These are phyloP conservation scores for Baryphthengus martii DNA, from an alignment of 2,113 vertebrate species.

Conservation along the genomic window DNA sequence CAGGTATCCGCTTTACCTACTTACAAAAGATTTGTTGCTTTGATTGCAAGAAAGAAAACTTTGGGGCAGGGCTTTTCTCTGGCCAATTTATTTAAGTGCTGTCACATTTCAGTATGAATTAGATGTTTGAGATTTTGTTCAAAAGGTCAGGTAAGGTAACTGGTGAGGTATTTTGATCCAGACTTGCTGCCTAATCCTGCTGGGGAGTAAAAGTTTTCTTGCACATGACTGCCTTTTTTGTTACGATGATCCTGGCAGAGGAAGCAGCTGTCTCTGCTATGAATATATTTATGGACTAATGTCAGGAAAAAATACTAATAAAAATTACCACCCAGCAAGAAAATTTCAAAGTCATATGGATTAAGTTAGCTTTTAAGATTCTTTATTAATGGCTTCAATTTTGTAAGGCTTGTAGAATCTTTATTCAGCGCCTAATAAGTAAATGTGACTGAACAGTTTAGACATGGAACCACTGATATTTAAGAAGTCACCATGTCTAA, in stretches of 20 bases:
- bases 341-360: background rate
- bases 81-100: background rate
- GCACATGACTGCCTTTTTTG: background rate
- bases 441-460: background rate
- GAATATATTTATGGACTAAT: background rate
- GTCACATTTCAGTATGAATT: background rate
- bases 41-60: background rate
- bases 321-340: background rate
- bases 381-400: background rate
- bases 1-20: constrained; percentile 46
- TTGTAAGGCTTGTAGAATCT: background rate
- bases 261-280: background rate
- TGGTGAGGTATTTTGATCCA: background rate
- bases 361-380: background rate
- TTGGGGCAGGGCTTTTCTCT: background rate
- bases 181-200: background rate
- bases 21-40: background rate
- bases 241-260: background rate
- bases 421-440: background rate
- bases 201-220: background rate
- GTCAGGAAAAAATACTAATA: background rate
- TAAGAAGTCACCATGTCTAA: background rate
- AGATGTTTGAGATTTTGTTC: background rate
- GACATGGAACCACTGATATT: background rate
- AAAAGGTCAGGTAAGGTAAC: background rate